A percentile compares a stretch with the other conserved stretches of the same genome.
Evolutionary conservation across 2,113 vertebrate species (phyloP).

Genomic region (Pomatorhinus ruficollis): DNA sequence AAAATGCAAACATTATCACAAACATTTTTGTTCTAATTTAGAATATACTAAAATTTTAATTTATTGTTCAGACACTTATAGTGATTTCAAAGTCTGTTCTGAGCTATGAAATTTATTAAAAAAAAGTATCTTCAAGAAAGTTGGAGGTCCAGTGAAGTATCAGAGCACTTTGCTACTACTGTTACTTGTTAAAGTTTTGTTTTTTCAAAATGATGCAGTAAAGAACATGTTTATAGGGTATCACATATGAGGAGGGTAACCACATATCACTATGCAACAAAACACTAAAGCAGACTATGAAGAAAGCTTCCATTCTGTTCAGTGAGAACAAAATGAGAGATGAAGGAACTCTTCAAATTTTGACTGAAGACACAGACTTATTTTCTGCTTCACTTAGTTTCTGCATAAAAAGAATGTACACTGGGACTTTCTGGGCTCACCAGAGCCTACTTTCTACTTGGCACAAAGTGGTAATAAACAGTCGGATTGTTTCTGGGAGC

Average conservation of each 20-base stretch:
- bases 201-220: neutral
- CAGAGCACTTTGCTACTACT: neutral
- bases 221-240: neutral
- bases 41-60: neutral
- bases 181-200: neutral
- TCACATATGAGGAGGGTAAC: neutral
- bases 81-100: neutral
- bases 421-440: neutral
- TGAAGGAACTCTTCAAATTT: neutral
- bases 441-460: neutral
- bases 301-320: neutral
- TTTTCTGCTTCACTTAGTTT: neutral
- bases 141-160: neutral
- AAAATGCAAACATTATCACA: neutral
- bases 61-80: neutral
- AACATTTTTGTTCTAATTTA: neutral
- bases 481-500: neutral
- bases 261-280: neutral
- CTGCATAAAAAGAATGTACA: neutral
- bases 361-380: neutral
- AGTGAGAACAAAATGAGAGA: neutral
- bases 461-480: neutral
- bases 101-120: neutral
- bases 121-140: neutral
- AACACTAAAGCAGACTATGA: neutral